Percentiles rank a stretch among this genome's conserved stretches.
Conservation (phyloP, 2,888 invertebrate species). For the Drosophila bunnanda region DNA sequence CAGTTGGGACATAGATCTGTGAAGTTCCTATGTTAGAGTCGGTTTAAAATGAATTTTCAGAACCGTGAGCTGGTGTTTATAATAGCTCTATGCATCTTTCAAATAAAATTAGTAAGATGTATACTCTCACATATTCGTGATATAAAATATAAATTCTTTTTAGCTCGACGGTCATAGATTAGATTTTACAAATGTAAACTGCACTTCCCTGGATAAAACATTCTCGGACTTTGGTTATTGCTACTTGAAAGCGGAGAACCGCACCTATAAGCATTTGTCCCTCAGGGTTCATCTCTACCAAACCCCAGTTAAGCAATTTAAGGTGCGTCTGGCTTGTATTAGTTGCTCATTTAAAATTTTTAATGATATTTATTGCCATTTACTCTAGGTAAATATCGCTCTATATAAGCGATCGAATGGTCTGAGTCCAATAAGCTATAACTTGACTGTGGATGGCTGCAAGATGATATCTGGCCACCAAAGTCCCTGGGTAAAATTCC, state of each 20-base stretch:
- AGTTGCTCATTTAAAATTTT: too few species aligned
- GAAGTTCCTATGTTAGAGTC: not conserved
- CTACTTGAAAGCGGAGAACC: slow-evolving; percentile 43
- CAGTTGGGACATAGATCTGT: not conserved
- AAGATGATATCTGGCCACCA: not conserved
- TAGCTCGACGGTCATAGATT: slow-evolving; percentile 18
- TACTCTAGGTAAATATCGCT: not conserved
- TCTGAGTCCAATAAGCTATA: slow-evolving; percentile 16
- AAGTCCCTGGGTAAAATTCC: slow-evolving; percentile 10
- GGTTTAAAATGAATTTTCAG: slow-evolving; percentile 1
- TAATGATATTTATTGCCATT: not conserved
- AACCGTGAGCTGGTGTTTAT: not conserved
- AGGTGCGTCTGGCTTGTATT: not conserved
- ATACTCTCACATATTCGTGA: fast-evolving
- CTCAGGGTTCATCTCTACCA: slow-evolving; percentile 5
- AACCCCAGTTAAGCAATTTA: not conserved
- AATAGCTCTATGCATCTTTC: not conserved
- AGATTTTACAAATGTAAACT: slow-evolving; percentile 48
- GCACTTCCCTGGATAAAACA: slow-evolving; percentile 12
- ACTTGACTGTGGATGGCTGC: slow-evolving; percentile 27
- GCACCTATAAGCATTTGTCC: slow-evolving; percentile 39
- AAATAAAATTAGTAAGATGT: slow-evolving; percentile 7
- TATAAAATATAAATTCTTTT: not conserved
- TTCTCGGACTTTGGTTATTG: slow-evolving; percentile 21
- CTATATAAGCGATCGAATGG: slow-evolving; percentile 39